A percentile compares a stretch with the other conserved stretches of the same genome.
phyloP scores from a whole-genome alignment of 1,140 invertebrate genomes.

The Drosophila lini region DNA sequence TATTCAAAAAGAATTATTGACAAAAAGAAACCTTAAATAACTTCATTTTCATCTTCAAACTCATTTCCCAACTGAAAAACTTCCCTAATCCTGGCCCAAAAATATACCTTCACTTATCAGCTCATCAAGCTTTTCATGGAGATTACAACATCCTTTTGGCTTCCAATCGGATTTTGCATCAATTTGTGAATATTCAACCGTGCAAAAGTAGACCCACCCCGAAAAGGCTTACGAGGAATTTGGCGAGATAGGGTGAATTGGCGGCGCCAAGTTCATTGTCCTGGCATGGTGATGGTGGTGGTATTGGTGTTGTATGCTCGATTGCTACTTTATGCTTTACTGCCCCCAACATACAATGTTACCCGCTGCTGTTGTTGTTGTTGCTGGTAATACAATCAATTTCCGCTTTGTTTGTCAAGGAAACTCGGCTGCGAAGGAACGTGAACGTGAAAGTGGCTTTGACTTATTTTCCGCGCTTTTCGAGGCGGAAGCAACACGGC shows the following conservation, averaged over 20 bases:
- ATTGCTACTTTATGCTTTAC: constrained; percentile 52
- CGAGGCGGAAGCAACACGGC: constrained; percentile 76
- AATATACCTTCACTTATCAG: constrained; percentile 28
- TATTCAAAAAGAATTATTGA: too few species aligned
- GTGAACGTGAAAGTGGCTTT: constrained; percentile 41
- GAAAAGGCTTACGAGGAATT: constrained; percentile 16
- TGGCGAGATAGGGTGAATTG: constrained; percentile 29
- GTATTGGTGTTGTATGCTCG: constrained; percentile 33
- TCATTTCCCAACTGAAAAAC: background rate
- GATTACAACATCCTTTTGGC: constrained; percentile 13
- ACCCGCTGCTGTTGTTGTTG: constrained; percentile 10
- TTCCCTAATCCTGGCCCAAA: background rate
- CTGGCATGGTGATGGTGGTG: constrained; percentile 7
- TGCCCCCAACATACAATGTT: constrained; percentile 39
- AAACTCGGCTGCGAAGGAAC: constrained; percentile 50
- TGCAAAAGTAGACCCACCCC: constrained; percentile 7
- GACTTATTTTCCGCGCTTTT: constrained; percentile 57
- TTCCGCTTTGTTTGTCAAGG: constrained; percentile 80
- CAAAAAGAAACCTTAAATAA: background rate
- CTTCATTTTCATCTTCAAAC: background rate
- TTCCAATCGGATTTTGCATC: constrained; percentile 33
- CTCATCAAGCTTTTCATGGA: constrained; percentile 18
- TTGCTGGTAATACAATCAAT: constrained; percentile 78
- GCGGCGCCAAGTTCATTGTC: constrained; percentile 76
- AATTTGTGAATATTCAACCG: constrained; percentile 25